A percentile compares a stretch with the other conserved stretches of the same genome.
phyloP scores from a whole-genome alignment of 1,140 invertebrate genomes.

The Drosophila sucinea region DNA sequence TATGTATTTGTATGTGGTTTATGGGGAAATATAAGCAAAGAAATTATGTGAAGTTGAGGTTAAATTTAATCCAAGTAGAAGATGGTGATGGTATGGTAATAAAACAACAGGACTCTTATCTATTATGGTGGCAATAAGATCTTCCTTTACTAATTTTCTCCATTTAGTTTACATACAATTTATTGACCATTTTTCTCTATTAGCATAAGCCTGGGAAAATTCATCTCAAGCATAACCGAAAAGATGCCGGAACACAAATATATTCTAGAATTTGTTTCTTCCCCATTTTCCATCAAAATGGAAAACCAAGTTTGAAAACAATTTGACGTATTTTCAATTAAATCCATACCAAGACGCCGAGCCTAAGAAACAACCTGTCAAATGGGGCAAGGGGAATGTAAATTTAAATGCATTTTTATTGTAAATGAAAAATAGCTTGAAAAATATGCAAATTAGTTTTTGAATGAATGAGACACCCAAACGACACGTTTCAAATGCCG shows the following conservation, averaged over 20 bases:
- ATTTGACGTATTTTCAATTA: constrained; percentile 66
- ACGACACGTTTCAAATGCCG: constrained; percentile 70
- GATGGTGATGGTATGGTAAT: neutral
- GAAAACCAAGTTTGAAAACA: constrained; percentile 19
- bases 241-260: neutral
- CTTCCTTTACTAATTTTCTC: neutral
- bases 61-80: too few relatives aligned
- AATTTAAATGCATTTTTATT: constrained; percentile 45
- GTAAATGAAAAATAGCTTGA: constrained; percentile 48
- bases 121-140: too few relatives aligned
- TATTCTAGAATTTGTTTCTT: neutral
- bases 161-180: neutral
- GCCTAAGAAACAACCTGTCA: constrained; percentile 53
- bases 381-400: constrained; percentile 21
- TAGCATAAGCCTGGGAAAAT: constrained; percentile 5
- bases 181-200: constrained; percentile 2
- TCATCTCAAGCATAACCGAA: neutral
- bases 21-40: neutral
- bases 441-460: constrained; percentile 72
- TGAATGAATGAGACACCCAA: constrained; percentile 32
- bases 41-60: too few relatives aligned
- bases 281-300: neutral
- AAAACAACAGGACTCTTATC: neutral
- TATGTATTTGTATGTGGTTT: neutral
- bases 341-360: constrained; percentile 53